These are phyloP conservation scores for Oncorhynchus nerka DNA, from an alignment of 2,113 vertebrate species.

Conservation along the genomic window DNA sequence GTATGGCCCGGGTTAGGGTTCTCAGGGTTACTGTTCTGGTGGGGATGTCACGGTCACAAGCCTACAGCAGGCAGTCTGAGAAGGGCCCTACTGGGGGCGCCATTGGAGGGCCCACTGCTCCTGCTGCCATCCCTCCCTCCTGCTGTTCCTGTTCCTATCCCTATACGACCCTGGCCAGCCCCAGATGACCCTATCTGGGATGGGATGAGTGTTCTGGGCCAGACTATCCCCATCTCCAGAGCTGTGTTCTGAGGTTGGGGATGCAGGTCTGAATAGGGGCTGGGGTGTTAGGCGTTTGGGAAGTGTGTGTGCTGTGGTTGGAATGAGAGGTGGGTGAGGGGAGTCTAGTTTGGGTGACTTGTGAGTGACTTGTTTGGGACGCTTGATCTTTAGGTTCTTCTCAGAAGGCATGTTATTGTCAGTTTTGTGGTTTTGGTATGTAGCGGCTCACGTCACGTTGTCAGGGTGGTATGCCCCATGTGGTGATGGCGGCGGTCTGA, in stretches of 20 bases:
- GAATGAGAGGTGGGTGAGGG: not conserved
- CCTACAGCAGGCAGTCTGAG: slow-evolving; percentile 75
- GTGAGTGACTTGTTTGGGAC: not conserved
- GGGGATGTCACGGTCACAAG: slow-evolving; percentile 84
- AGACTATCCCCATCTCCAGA: too few relatives aligned
- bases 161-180: slow-evolving; percentile 71
- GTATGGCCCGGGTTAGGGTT: slow-evolving; percentile 71
- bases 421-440: not conserved
- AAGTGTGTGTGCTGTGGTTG: not conserved
- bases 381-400: not conserved
- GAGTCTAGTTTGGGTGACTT: not conserved
- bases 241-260: not conserved
- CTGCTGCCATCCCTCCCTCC: slow-evolving; percentile 64
- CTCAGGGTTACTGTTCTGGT: slow-evolving; percentile 80
- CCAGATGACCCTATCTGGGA: not conserved
- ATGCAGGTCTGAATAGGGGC: not conserved
- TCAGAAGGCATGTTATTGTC: not conserved
- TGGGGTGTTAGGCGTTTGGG: not conserved
- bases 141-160: slow-evolving; percentile 60
- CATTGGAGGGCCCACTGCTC: not conserved
- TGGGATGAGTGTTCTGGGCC: not conserved
- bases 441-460: slow-evolving; percentile 44
- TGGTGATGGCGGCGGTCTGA: slow-evolving; percentile 82
- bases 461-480: slow-evolving; percentile 77
- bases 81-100: slow-evolving; percentile 32